A percentile compares a stretch with the other conserved stretches of the same genome.
Evolutionary conservation across 2,797 vertebrate species (phyloP).

Genomic region (Pitangus sulphuratus): DNA sequence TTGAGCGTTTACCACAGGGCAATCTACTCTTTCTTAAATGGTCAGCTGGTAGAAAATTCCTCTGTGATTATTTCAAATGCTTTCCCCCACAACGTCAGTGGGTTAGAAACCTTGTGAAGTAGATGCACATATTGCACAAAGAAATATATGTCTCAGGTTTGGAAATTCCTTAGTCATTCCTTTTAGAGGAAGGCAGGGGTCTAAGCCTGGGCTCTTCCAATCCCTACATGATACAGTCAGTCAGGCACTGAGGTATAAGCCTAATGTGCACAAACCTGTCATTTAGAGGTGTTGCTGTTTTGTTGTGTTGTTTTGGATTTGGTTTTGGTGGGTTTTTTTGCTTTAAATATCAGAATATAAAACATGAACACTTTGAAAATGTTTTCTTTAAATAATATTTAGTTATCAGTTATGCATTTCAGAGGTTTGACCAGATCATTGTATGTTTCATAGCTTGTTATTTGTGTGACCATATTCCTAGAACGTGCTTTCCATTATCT

Average conservation of each 20-base stretch:
- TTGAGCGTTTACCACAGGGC: neutral
- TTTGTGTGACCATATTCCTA: constrained; percentile 49
- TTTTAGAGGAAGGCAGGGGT: neutral
- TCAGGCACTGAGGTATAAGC: neutral
- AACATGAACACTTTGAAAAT: constrained; percentile 42
- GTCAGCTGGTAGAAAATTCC: constrained; percentile 9
- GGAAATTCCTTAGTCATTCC: neutral
- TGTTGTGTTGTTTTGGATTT: neutral
- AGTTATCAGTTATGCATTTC: constrained; percentile 62
- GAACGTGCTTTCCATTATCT: constrained; percentile 66
- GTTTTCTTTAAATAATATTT: constrained; percentile 67
- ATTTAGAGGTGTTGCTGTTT: neutral
- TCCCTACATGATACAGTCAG: neutral
- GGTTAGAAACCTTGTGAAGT: neutral
- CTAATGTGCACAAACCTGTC: neutral
- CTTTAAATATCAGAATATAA: constrained; percentile 16
- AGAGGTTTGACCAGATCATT: constrained; percentile 53
- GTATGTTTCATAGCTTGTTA: constrained; percentile 67
- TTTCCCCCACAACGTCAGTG: neutral
- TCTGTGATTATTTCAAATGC: constrained; percentile 8
- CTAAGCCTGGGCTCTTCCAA: neutral
- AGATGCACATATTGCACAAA: neutral
- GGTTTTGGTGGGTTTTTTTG: neutral
- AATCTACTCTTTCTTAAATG: neutral
- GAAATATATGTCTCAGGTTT: neutral